phyloP scores from a whole-genome alignment of 2,113 vertebrate species.

The Monopterus albus region DNA sequence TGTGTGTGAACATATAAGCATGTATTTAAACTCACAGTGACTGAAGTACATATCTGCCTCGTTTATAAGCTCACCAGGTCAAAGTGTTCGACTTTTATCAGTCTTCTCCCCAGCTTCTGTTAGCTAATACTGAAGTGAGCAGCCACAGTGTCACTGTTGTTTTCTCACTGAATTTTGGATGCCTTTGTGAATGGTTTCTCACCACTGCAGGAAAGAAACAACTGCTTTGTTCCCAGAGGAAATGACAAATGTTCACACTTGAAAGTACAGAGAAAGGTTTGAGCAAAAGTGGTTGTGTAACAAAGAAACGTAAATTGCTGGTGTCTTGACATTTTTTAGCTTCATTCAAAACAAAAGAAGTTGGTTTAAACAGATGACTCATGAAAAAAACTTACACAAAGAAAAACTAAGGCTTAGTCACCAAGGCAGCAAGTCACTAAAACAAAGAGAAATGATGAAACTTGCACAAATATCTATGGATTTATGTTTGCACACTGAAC shows the following conservation, averaged over 20 bases:
- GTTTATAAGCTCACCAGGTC: conserved; percentile 6
- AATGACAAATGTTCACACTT: conserved; percentile 49
- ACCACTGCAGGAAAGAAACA: conserved; percentile 63
- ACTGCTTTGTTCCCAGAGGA: conserved; percentile 60
- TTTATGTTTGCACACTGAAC: conserved; percentile 38
- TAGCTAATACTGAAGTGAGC: not conserved
- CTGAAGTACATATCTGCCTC: not conserved
- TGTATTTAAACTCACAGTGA: not conserved
- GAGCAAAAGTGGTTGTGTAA: not conserved
- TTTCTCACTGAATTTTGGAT: conserved; percentile 32
- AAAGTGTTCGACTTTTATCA: conserved; percentile 35
- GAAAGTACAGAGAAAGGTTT: conserved; percentile 27
- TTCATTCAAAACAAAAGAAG: conserved; percentile 34
- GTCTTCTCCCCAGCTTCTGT: conserved; percentile 26
- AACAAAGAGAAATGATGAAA: conserved; percentile 59
- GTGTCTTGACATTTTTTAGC: conserved; percentile 12
- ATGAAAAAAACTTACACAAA: conserved; percentile 34
- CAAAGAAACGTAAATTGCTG: conserved; percentile 9
- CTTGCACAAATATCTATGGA: conserved; percentile 43
- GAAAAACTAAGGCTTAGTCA: conserved; percentile 31
- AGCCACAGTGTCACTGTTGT: conserved; percentile 29
- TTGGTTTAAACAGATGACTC: conserved; percentile 49
- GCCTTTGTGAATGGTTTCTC: conserved; percentile 50
- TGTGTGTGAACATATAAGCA: not conserved
- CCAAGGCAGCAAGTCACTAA: conserved; percentile 41